phyloP scores from a whole-genome alignment of 2,113 vertebrate species.

The Abramis brama region DNA sequence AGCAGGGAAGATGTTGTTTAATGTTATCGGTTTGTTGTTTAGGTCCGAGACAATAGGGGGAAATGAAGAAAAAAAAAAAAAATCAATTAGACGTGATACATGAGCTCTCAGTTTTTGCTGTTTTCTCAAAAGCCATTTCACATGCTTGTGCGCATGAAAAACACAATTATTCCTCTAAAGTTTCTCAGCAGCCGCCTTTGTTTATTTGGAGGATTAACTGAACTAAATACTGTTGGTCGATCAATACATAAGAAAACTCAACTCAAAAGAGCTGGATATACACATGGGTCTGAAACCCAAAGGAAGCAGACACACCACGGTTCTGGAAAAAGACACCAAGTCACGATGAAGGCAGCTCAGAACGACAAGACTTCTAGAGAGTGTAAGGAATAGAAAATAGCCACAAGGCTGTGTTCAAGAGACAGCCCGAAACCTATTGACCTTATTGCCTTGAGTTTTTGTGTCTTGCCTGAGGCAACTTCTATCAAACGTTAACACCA shows the following conservation, averaged over 20 bases:
- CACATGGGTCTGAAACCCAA: conserved; percentile 1
- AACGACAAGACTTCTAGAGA: conserved; percentile 60
- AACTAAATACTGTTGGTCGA: conserved; percentile 6
- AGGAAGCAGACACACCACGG: conserved; percentile 8
- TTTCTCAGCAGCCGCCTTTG: not conserved
- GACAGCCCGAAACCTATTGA: conserved; percentile 70
- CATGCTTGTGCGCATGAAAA: not conserved
- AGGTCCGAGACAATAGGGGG: conserved; percentile 8
- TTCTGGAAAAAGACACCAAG: conserved; percentile 44
- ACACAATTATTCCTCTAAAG: not conserved
- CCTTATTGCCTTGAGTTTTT: conserved; percentile 70
- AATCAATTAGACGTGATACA: not conserved
- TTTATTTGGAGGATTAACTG: not conserved
- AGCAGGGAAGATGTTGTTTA: conserved; percentile 32
- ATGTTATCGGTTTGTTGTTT: conserved; percentile 39
- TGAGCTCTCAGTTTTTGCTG: not conserved
- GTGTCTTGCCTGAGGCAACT: conserved; percentile 65
- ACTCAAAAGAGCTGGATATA: conserved; percentile 33
- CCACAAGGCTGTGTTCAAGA: conserved; percentile 59
- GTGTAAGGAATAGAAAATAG: conserved; percentile 67
- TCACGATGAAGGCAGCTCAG: conserved; percentile 66
- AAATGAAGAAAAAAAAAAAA: not conserved
- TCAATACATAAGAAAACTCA: conserved; percentile 43
- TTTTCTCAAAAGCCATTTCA: not conserved
- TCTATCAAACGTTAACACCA: conserved; percentile 72